Percentiles rank a stretch among this genome's conserved stretches.
These are phyloP conservation scores for Thaumetopoea pityocampa DNA, from an alignment of 1,140 invertebrate species.

Conservation along the genomic window DNA sequence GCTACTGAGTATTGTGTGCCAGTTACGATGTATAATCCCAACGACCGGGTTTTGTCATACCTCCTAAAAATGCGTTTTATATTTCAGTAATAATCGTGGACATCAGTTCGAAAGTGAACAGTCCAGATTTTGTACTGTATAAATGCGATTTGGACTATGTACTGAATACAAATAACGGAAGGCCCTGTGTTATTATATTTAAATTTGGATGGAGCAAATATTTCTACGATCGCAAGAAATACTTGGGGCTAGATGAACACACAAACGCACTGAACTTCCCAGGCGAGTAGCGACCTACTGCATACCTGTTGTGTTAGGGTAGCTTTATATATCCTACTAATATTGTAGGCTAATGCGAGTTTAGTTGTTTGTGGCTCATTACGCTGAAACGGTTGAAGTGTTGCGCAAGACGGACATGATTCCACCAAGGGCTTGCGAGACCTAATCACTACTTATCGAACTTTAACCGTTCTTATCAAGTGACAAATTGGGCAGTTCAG, in stretches of 20 bases:
- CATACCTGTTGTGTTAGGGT: slow-evolving; percentile 14
- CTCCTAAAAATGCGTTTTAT: too few species aligned
- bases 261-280: slow-evolving; percentile 24
- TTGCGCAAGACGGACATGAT: too few species aligned
- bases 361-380: too few species aligned
- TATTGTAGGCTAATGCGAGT: too few species aligned
- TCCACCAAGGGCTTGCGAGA: too few species aligned
- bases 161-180: slow-evolving; percentile 48
- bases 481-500: too few species aligned
- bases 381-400: too few species aligned
- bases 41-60: too few species aligned
- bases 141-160: slow-evolving; percentile 54
- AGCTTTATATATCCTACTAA: not conserved
- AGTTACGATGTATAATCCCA: too few species aligned
- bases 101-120: slow-evolving; percentile 42
- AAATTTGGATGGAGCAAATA: slow-evolving; percentile 66
- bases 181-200: slow-evolving; percentile 51
- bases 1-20: too few species aligned
- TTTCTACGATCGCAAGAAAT: slow-evolving; percentile 38
- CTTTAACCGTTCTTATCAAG: too few species aligned
- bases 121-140: slow-evolving; percentile 50
- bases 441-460: too few species aligned
- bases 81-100: slow-evolving; percentile 56
- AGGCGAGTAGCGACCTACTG: slow-evolving; percentile 13
- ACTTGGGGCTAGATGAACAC: slow-evolving; percentile 32